Evolutionary conservation across 2,797 vertebrate genomes (phyloP).

Genomic region (Halcyon chelicuti): DNA sequence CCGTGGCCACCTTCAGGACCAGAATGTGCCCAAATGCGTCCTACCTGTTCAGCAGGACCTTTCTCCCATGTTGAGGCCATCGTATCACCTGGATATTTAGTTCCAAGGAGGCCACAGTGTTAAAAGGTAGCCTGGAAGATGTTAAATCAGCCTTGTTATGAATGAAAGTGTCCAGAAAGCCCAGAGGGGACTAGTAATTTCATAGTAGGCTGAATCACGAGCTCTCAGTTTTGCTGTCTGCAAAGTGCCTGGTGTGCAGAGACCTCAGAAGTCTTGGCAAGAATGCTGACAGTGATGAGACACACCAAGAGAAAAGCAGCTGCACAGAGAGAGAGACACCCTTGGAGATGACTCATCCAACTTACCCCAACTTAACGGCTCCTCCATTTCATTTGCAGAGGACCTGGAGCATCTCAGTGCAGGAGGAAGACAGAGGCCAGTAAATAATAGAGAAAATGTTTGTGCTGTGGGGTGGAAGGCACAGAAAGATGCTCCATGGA

Average conservation of each 20-base stretch:
- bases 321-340: accelerated
- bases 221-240: neutral
- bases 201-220: neutral
- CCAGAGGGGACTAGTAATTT: neutral
- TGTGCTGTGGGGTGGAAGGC: neutral
- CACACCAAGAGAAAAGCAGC: neutral
- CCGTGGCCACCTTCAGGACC: neutral
- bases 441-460: neutral
- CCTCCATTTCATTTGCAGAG: neutral
- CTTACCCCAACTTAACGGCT: neutral
- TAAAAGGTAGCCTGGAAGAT: neutral
- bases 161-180: neutral
- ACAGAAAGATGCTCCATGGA: neutral
- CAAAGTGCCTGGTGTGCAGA: neutral
- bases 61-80: neutral
- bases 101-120: neutral
- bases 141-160: neutral
- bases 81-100: neutral
- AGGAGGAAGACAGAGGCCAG: neutral
- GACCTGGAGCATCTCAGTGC: neutral
- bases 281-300: neutral
- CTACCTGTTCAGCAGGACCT: neutral
- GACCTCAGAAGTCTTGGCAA: neutral
- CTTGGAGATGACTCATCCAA: neutral
- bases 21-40: neutral